A percentile compares a stretch with the other conserved stretches of the same genome.
These are phyloP conservation scores for Diadophis punctatus DNA, from an alignment of 2,113 vertebrate genomes.

Conservation along the genomic window DNA sequence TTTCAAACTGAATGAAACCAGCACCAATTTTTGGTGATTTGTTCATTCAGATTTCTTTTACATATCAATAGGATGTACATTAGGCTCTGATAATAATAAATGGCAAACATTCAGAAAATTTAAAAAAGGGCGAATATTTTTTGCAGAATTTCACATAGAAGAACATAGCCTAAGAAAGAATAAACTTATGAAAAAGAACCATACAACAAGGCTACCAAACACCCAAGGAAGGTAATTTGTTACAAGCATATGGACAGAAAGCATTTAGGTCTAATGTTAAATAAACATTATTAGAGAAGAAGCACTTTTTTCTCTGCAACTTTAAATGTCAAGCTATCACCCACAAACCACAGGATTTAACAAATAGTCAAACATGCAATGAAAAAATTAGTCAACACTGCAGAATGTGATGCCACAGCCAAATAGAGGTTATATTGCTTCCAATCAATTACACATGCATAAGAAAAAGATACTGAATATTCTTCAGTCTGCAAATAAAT, in stretches of 20 bases:
- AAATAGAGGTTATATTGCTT: background rate
- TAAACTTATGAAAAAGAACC: background rate
- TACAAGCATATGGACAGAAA: background rate
- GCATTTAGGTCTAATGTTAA: background rate
- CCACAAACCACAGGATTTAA: conserved; percentile 12
- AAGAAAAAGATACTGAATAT: background rate
- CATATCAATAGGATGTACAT: background rate
- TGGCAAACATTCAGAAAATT: background rate
- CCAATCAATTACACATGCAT: background rate
- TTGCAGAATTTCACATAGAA: background rate
- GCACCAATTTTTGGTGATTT: background rate
- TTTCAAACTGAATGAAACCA: background rate
- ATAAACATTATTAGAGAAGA: background rate
- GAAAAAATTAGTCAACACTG: background rate
- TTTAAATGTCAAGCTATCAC: background rate
- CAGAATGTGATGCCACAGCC: background rate
- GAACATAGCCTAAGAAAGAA: background rate
- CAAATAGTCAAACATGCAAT: background rate
- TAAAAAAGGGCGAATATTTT: background rate
- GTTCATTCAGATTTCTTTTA: background rate
- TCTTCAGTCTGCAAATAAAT: background rate
- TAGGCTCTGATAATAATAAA: background rate
- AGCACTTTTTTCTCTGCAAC: background rate
- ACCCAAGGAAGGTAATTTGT: background rate
- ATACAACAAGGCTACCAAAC: background rate